These are phyloP conservation scores for Galeopterus variegatus DNA, from an alignment of 2,113 vertebrate genomes.

Conservation along the genomic window DNA sequence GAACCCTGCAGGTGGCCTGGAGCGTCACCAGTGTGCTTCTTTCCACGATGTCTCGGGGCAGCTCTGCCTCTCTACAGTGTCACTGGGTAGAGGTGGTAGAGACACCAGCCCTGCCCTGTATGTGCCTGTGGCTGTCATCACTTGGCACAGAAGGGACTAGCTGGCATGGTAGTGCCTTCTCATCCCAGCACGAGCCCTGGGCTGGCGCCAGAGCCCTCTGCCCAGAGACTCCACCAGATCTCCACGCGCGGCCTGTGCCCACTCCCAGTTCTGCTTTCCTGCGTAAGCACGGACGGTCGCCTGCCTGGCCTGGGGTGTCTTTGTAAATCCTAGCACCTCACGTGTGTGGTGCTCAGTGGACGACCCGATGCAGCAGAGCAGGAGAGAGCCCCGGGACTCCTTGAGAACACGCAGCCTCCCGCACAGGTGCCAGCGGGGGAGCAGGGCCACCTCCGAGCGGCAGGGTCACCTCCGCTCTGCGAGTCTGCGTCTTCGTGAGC, in stretches of 20 bases:
- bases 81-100: accelerated
- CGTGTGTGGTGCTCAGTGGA: accelerated
- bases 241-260: accelerated
- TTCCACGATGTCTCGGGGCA: accelerated
- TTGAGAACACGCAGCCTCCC: accelerated
- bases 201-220: accelerated
- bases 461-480: accelerated
- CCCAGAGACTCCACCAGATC: accelerated
- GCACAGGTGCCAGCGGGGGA: accelerated
- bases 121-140: accelerated
- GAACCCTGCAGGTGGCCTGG: accelerated
- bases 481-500: accelerated
- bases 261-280: accelerated
- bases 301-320: accelerated
- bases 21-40: accelerated
- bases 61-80: neutral
- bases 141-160: too few relatives aligned
- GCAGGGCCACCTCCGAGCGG: accelerated
- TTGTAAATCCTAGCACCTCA: too few relatives aligned
- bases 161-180: accelerated
- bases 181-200: accelerated
- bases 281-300: neutral
- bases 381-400: neutral
- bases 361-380: accelerated
- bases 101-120: accelerated